Base-by-base conservation (phyloP, 2,888 invertebrate genomes). In the Antheraea assamensis region DNA sequence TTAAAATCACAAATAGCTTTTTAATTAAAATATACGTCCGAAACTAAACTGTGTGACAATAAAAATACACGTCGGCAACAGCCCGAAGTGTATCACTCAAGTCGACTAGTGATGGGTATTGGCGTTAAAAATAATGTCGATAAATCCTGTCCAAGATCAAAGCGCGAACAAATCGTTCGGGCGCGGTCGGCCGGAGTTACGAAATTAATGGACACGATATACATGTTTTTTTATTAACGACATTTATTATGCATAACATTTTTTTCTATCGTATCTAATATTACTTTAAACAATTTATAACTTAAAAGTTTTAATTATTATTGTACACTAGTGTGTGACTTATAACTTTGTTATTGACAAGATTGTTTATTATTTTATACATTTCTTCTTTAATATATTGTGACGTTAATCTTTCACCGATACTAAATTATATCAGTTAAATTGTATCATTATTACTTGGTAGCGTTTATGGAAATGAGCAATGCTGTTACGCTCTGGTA, bases 121-220 rank as follows among this genome's bases (percentile, higher is more conserved):
- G 86, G 87, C 90, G 93, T 93, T 94, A 93, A 94, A 94, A 94
- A 94, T 94, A 94, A 93, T 94, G 91, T 90, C 93, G 91, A 94
- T 94, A 94, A 94, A 94, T 94, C 93, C 87, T 87, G 89, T 81
- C 85, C 82, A 88, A 92, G 94, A 94, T 94, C 93, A 94, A 93
- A 93, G 93, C 91, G 91, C 86, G 91, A 92, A 92, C 93, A 93
- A 92, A 94, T 93, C 93, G 92, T 86, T 84, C 87, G 88, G 88
- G 89, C 85, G 87, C 83, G 85, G 81, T 81, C 68, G 35, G 52
- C 55, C 10, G 17, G 83, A 83, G 52, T 30, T 73, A 17, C 21
- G 80, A 87, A 85, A 47, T 35, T 24, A 64, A 24, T 80, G 85
- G 91, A 91, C 86, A 80, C 49, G 90, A 85, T 66, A 79, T 64